phyloP scores from a whole-genome alignment of 2,888 invertebrate genomes.

The Oligia strigilis region DNA sequence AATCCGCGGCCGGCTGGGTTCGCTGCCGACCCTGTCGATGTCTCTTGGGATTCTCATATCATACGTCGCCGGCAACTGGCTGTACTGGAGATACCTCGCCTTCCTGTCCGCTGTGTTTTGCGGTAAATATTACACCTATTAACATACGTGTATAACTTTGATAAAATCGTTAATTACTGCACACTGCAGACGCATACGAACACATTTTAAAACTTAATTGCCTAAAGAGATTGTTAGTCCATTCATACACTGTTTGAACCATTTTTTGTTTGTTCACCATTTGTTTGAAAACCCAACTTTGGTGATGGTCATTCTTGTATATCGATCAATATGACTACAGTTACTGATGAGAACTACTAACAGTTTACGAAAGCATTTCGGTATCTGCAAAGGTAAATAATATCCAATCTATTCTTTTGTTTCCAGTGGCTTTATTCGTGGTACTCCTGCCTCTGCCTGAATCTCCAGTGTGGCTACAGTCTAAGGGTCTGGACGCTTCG shows the following conservation, averaged over 20 bases:
- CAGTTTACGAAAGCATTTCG: not conserved
- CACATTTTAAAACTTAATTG: not conserved
- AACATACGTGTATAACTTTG: not conserved
- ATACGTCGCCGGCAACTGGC: slow-evolving; percentile 90
- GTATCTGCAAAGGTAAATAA: not conserved
- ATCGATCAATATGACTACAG: too few relatives aligned
- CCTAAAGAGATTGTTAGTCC: not conserved
- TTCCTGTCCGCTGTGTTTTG: slow-evolving; percentile 88
- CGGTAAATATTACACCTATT: slow-evolving; percentile 73
- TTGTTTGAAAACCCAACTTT: not conserved
- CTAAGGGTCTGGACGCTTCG: slow-evolving; percentile 84
- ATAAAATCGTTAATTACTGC: not conserved
- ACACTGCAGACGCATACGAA: not conserved
- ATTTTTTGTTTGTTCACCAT: too few relatives aligned
- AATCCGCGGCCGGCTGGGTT: slow-evolving; percentile 92
- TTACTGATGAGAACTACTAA: not conserved
- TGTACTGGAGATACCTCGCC: slow-evolving; percentile 91
- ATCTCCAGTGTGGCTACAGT: slow-evolving; percentile 91
- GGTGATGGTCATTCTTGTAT: not conserved
- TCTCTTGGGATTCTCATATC: slow-evolving; percentile 91
- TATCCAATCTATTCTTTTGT: not conserved
- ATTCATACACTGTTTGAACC: too few relatives aligned
- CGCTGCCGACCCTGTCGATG: slow-evolving; percentile 92
- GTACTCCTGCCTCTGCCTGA: slow-evolving; percentile 91
- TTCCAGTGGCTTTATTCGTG: slow-evolving; percentile 86